phyloP scores from a whole-genome alignment of 2,888 invertebrate species.

The Parnassius orleans region DNA sequence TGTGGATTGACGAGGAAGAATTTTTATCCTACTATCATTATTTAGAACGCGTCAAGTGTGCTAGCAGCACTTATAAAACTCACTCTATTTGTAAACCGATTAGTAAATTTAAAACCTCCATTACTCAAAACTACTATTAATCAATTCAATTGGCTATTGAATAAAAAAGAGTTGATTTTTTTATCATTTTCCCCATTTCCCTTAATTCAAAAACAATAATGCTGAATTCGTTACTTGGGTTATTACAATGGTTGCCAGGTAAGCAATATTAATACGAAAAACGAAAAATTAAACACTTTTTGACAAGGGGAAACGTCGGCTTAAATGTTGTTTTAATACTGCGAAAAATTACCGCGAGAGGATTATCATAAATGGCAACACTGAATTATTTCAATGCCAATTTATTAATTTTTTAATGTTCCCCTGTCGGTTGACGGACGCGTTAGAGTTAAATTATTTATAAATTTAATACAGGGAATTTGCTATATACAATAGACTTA shows the following conservation, averaged over 20 bases:
- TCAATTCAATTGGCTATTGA: constrained; percentile 2
- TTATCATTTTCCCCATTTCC: constrained; percentile 1
- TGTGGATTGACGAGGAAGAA: no score
- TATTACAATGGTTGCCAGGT: constrained; percentile 16
- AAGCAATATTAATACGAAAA: constrained; percentile 20
- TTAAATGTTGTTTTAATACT: constrained; percentile 11
- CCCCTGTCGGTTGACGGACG: no score
- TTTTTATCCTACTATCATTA: no score
- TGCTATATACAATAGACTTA: no score
- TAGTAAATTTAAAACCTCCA: constrained; percentile 7
- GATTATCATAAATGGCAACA: constrained; percentile 3
- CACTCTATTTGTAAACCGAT: constrained; percentile 20
- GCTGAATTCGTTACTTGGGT: constrained; percentile 17
- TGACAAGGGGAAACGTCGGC: constrained; percentile 7
- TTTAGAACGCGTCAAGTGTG: no score
- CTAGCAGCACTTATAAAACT: background rate
- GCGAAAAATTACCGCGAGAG: background rate
- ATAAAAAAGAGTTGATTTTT: constrained; percentile 16
- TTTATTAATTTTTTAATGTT: no score
- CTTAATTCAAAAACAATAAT: constrained; percentile 21
- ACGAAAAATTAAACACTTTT: constrained; percentile 19
- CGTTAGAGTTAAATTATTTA: no score
- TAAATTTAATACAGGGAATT: no score
- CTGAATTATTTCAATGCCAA: background rate
- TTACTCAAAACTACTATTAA: constrained; percentile 6